Base-by-base conservation (phyloP, 2,888 invertebrate species). In the Cheilosia grossa region DNA sequence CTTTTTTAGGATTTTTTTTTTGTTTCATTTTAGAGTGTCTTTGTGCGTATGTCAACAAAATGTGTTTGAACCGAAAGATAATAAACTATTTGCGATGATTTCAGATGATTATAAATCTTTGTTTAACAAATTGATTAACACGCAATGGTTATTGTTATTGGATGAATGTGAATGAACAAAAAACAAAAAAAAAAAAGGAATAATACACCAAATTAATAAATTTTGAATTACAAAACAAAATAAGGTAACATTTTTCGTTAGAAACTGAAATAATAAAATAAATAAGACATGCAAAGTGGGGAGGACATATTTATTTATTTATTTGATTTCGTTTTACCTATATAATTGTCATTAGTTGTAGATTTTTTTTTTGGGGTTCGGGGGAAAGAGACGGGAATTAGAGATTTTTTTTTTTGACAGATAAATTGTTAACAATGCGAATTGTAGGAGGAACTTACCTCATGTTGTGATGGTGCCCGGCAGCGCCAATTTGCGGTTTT, bases 401-500 rank as follows among this genome's bases (percentile, higher is more conserved):
- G 54, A 40, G 63, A 66, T 30, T 53, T 24, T 51, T 70, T 30
- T 66, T 9, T 10, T 30, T 58, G 42, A 49, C 24, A 24, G 13
- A 9, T 27, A 51, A 49, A 17, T 13, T 2, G 19, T 0, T n/a
- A 21, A 37, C 42, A 27, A 24, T 51, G 9, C 42, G 40, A 24
- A 27, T 15, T 13, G 21, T 30, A 2, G 19, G 13, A 10, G 37
- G 27, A 10, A 89, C 92, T 93, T 93, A 96, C 96, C 96, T 96
- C 92, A 96, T 92, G 90, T 96, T 96, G 91, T 96, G 96, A 94
- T 96, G 96, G 91, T 95, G 95, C 89, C 91, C 91, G 33, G 90
- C 89, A 75, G 91, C 89, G 87, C 92, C 92, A 87, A 92, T 91
- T 90, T 96, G 95, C 10, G 98, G 98, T 92, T 98, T 98, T 87